Evolutionary conservation across 1,140 invertebrate genomes (phyloP), one percentile per base, ranked within the genome.

Genomic region (Pollicipes pollicipes): DNA sequence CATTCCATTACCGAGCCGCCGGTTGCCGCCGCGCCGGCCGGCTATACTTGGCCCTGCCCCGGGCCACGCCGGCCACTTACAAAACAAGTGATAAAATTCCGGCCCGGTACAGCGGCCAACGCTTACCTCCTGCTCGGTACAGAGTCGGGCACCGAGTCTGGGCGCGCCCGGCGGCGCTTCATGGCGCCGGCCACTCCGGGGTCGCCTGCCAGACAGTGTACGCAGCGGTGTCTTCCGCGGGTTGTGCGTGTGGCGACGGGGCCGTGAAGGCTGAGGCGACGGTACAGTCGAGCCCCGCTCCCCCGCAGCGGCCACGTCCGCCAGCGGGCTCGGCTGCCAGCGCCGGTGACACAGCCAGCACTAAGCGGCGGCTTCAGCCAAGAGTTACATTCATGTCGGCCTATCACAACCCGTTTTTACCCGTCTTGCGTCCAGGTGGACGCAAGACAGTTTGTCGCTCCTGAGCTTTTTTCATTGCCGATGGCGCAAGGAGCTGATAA

Each of bases 61-160:
- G 13, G 45, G 45, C 45, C 8, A 10, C 45, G 45, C 13, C 45
- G 13, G 45, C n/a, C n/a, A 21, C 45, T 35, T 58, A 58, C 45
- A 58, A 58, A 58, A 58, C 45, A 58, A 58, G 45, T 58, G 45
- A 58, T 58, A 58, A 58, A 58, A 58, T 58, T 58, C 45, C 45
- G 45, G 45, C 45, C 45, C 45, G 45, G 45, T 58, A 58, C 45
- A 21, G 45, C 45, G 10, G 6, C 45, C 24, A 21, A 21, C 45
- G 45, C 10, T 24, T 10, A 17, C 24, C 24, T 24, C 45, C 45
- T 2, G 45, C 17, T 21, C 45, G 17, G 45, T 58, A 6, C n/a
- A n/a, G n/a, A n/a, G n/a, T n/a, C n/a, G n/a, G n/a, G n/a, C n/a
- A n/a, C n/a, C 24, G 45, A 10, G 45, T 58, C 16, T 35, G 4